These are phyloP conservation scores for Medauroidea extradentata DNA, from an alignment of 1,140 invertebrate genomes.

Conservation along the genomic window DNA sequence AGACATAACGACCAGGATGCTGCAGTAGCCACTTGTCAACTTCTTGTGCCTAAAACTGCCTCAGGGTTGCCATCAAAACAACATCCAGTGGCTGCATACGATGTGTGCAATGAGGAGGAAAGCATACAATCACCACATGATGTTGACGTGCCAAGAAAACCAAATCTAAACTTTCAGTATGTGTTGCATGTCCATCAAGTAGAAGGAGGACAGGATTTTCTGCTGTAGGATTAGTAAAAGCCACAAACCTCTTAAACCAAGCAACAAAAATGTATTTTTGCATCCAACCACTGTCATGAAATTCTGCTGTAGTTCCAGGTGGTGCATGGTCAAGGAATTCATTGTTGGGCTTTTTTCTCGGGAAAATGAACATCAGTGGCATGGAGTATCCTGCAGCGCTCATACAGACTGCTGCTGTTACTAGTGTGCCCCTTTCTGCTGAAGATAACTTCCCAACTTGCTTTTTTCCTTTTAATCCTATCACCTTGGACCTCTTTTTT, in stretches of 20 bases:
- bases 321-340: constrained; percentile 21
- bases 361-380: constrained; percentile 36
- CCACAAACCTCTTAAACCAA: constrained; percentile 38
- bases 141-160: constrained; percentile 35
- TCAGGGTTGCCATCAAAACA: too few relatives aligned
- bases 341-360: constrained; percentile 25
- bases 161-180: constrained; percentile 39
- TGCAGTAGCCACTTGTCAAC: too few relatives aligned
- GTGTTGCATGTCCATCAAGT: constrained; percentile 38
- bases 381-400: constrained; percentile 33
- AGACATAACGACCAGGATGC: too few relatives aligned
- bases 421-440: constrained; percentile 34
- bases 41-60: too few relatives aligned
- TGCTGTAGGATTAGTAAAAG: constrained; percentile 13
- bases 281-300: constrained; percentile 37
- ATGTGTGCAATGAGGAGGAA: constrained; percentile 38
- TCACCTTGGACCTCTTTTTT: constrained; percentile 28
- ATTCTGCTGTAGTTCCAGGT: constrained; percentile 25
- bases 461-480: constrained; percentile 31
- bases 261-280: constrained; percentile 32
- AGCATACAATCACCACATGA: constrained; percentile 34
- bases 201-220: constrained; percentile 35
- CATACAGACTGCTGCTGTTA: constrained; percentile 36
- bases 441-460: constrained; percentile 28
- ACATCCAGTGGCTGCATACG: constrained; percentile 40